Evolutionary conservation across 2,797 vertebrate species (phyloP).

Genomic region (Moxostoma hubbsi): DNA sequence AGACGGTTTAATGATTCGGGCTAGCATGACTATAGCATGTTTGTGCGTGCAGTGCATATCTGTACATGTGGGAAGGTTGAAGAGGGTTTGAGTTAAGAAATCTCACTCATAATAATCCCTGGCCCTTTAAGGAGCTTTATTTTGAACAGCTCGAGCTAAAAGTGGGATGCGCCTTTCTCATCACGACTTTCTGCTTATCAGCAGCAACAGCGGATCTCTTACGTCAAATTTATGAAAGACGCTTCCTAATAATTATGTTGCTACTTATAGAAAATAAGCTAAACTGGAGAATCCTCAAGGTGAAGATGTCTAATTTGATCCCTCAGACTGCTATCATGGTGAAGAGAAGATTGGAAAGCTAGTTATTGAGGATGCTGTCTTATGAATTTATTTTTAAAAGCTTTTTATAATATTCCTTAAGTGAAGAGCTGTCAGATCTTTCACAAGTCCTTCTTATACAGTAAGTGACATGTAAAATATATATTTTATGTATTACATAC

Average conservation of each 20-base stretch:
- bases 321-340: conserved; percentile 23
- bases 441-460: too few species aligned
- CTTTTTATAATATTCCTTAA: neutral
- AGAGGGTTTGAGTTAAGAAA: conserved; percentile 29
- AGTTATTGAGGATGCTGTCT: conserved; percentile 2
- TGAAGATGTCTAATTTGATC: conserved; percentile 36
- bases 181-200: conserved; percentile 42
- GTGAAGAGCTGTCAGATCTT: neutral
- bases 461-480: too few species aligned
- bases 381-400: neutral
- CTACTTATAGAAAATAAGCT: conserved; percentile 33
- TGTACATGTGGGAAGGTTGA: conserved; percentile 39
- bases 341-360: conserved; percentile 21
- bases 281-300: conserved; percentile 44
- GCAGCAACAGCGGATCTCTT: conserved; percentile 19
- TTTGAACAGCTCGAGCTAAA: conserved; percentile 46
- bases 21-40: neutral
- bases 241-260: conserved; percentile 38
- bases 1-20: neutral
- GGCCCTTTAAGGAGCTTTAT: conserved; percentile 60
- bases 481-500: too few species aligned
- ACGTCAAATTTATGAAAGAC: conserved; percentile 33
- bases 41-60: conserved; percentile 9
- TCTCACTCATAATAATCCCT: conserved; percentile 57
- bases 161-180: conserved; percentile 49